These are phyloP conservation scores for Vespertilio murinus DNA, from an alignment of 2,797 vertebrate species.

Conservation along the genomic window DNA sequence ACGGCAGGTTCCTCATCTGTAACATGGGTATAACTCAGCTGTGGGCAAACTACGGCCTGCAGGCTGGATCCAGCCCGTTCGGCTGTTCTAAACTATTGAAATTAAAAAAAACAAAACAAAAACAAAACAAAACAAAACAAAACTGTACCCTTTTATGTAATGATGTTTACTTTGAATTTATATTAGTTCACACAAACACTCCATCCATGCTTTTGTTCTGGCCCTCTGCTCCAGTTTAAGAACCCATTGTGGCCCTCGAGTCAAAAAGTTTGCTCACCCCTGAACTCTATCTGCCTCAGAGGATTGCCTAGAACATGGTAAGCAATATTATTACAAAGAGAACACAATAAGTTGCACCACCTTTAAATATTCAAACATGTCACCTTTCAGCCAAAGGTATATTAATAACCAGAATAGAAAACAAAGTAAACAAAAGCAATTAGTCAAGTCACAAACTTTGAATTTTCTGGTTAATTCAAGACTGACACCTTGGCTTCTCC, in stretches of 20 bases:
- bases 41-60: too few relatives aligned
- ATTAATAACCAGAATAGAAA: neutral
- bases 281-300: neutral
- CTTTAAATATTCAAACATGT: neutral
- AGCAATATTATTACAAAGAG: neutral
- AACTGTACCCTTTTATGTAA: too few relatives aligned
- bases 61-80: too few relatives aligned
- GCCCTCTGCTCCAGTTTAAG: too few relatives aligned
- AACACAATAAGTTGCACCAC: neutral
- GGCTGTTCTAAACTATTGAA: too few relatives aligned
- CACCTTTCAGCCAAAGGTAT: neutral
- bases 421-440: conserved; percentile 3
- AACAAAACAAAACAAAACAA: too few relatives aligned
- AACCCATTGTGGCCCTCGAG: too few relatives aligned
- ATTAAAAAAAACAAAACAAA: too few relatives aligned
- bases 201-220: too few relatives aligned
- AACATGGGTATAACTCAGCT: neutral
- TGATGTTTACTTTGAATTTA: too few relatives aligned
- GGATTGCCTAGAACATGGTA: neutral
- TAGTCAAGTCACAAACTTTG: neutral
- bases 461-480: neutral
- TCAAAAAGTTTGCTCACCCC: too few relatives aligned
- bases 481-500: neutral
- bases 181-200: too few relatives aligned
- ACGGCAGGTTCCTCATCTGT: neutral